phyloP scores from a whole-genome alignment of 2,888 invertebrate species.

The Dendrolimus houi region DNA sequence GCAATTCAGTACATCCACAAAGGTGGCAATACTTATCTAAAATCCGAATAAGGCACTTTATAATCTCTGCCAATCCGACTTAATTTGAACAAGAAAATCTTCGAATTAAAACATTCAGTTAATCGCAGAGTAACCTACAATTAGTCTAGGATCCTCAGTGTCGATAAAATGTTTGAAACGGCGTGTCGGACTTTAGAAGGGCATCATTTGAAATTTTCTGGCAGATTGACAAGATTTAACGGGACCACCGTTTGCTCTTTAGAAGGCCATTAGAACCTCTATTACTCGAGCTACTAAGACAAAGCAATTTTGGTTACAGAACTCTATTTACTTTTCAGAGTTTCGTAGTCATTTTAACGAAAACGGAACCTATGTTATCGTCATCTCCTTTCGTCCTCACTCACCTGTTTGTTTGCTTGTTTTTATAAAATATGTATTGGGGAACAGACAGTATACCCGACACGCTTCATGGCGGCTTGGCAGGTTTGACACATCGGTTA shows the following conservation, averaged over 20 bases:
- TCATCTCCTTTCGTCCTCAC: too few species aligned
- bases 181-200: constrained; percentile 21
- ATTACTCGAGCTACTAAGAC: too few species aligned
- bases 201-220: constrained; percentile 40
- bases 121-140: constrained; percentile 9
- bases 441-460: too few species aligned
- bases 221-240: constrained; percentile 59
- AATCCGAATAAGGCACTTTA: constrained; percentile 8
- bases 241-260: constrained; percentile 34
- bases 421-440: too few species aligned
- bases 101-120: constrained; percentile 7
- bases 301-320: too few species aligned
- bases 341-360: constrained; percentile 17
- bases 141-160: constrained; percentile 8
- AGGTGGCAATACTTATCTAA: not conserved
- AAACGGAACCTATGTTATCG: too few species aligned
- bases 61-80: constrained; percentile 1
- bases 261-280: constrained; percentile 16
- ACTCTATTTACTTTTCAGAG: constrained; percentile 29
- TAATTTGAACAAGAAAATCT: constrained; percentile 2
- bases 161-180: constrained; percentile 23
- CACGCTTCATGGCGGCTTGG: too few species aligned
- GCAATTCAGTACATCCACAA: not conserved
- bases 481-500: too few species aligned
- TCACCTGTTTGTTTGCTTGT: too few species aligned